Evolutionary conservation across 2,888 invertebrate species (phyloP), one percentile per base, ranked within the genome.

Genomic region (Phengaris arion): DNA sequence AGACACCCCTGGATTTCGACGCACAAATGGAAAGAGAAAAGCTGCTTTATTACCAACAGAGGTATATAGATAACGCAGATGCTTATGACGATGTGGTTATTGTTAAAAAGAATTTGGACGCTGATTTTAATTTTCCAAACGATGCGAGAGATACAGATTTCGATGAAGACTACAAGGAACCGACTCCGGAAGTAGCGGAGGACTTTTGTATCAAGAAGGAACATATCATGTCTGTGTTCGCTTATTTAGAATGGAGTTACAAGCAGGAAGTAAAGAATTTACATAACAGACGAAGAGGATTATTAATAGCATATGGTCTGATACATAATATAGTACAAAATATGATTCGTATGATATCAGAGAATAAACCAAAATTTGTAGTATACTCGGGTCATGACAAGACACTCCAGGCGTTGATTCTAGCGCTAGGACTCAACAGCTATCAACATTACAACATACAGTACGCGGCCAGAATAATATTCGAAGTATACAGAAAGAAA

Each of bases 381-480:
- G 83, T 98, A 0, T 98, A 97, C 85, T 98, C 98, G 0, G 98
- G 98, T 0, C 99, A 99, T 83, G 99, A 99, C 87, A 96, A 97
- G 83, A 98, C 98, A 0, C 85, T 99, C 57, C 97, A 98, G 82
- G 97, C 98, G 79, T 89, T 99, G 57, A 95, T 97, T 2, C 94
- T 96, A 2, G 97, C 98, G 0, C 86, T 99, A 73, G 98, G 98
- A 0, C 88, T 98, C 4, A 92, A 89, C 35, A 94, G 93, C 76
- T 94, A 95, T 77, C 94, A 95, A 72, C 94, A 95, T 79, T 95
- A 96, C 13, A 94, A 96, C 78, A 96, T 98, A 70, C 96, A 96
- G 45, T 99, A 98, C 86, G 98, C 98, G 0, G 96, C 98, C 0
- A 94, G 99, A 75, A 94, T 99, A 81, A 95, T 98, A 3, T 96